A percentile compares a stretch with the other conserved stretches of the same genome.
Conservation (phyloP, 2,113 vertebrate genomes). For the Cygnus atratus region DNA sequence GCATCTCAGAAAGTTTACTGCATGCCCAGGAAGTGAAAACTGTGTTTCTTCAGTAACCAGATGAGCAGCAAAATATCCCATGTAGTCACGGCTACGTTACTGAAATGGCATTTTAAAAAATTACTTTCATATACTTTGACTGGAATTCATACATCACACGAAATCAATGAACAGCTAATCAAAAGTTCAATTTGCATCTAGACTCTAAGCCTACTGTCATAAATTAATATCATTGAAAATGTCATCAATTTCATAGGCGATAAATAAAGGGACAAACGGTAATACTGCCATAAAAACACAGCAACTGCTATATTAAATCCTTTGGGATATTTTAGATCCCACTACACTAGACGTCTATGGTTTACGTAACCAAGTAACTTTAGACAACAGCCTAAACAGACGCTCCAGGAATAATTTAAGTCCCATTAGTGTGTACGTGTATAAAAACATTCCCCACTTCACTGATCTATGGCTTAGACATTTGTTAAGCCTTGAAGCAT, state of each 20-base stretch:
- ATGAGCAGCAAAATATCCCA: neutral
- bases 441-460: neutral
- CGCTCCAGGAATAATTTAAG: constrained; percentile 2
- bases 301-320: neutral
- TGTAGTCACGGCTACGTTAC: neutral
- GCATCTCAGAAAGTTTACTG: neutral
- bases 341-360: neutral
- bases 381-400: neutral
- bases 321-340: neutral
- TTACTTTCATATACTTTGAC: constrained; percentile 15
- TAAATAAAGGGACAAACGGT: constrained; percentile 34
- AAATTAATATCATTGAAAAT: constrained; percentile 15
- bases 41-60: neutral
- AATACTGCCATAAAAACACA: constrained; percentile 4
- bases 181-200: constrained; percentile 40
- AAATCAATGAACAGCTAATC: constrained; percentile 37
- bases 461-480: neutral
- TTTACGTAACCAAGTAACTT: neutral
- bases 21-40: neutral
- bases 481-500: neutral
- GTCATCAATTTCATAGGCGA: constrained; percentile 31
- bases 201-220: neutral
- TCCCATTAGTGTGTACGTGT: neutral
- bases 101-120: constrained; percentile 23
- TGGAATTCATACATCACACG: constrained; percentile 4